These are phyloP conservation scores for Berghia stephanieae DNA, from an alignment of 1,140 invertebrate genomes.

Conservation along the genomic window DNA sequence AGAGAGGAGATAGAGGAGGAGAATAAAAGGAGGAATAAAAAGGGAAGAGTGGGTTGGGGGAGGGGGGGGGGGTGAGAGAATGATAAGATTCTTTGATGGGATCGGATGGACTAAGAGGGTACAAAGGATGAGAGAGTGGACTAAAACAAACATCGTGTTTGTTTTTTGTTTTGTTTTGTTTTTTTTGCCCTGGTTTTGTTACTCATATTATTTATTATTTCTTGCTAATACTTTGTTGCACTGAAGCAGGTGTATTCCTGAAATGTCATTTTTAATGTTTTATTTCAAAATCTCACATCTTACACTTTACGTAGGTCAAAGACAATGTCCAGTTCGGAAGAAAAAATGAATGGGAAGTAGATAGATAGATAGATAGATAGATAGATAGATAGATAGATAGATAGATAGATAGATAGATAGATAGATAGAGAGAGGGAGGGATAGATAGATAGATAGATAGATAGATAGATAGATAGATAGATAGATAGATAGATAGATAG, in stretches of 20 bases:
- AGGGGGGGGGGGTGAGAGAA: too few species aligned
- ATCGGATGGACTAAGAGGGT: too few species aligned
- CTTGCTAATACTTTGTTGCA: not conserved
- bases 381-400: not conserved
- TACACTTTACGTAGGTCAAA: not conserved
- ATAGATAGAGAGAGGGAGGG: constrained; percentile 24
- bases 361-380: not conserved
- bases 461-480: not conserved
- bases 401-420: constrained; percentile 27
- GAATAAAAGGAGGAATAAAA: too few species aligned
- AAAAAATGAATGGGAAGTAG: not conserved
- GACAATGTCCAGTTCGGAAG: not conserved
- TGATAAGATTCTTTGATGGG: too few species aligned
- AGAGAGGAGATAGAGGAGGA: too few species aligned
- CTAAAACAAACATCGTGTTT: too few species aligned
- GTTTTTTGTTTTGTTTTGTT: too few species aligned
- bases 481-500: not conserved
- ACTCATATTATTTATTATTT: not conserved
- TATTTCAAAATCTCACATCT: not conserved
- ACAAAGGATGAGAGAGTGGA: too few species aligned
- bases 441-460: constrained; percentile 9
- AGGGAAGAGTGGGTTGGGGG: too few species aligned
- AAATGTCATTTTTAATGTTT: not conserved
- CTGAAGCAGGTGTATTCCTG: not conserved
- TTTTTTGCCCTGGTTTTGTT: not conserved